Evolutionary conservation across 2,797 vertebrate genomes (phyloP), one percentile per base, ranked within the genome.

Genomic region (Sebastes iracundus): DNA sequence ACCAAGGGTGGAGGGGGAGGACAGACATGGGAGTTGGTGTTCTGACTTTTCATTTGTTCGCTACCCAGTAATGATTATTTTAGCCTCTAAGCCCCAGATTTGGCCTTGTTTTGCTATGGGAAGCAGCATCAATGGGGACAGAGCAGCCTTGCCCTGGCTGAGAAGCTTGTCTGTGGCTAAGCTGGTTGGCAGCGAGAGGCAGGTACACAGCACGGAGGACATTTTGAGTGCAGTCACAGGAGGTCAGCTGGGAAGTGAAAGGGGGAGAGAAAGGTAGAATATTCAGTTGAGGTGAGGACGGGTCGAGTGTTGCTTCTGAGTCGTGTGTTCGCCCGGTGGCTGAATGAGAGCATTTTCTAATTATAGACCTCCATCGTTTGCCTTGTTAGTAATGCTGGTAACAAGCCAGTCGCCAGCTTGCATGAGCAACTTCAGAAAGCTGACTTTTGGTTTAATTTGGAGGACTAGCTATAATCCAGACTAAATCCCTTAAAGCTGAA

Each of bases 361-460:
- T 94, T 92, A 91, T 92, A 94, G 90, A 84, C 75, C 76, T 75
- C 61, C 70, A 71, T 84, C 79, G 52, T 83, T 86, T 82, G 91
- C 83, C 84, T 88, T 91, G 91, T 92, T 93, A 88, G 82, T 85
- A 75, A 79, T 42, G 83, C 80, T 91, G 91, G 88, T 92, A 91
- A 93, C 91, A 88, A 92, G 93, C 92, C 93, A 92, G 87, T 92
- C 83, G 83, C 91, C 94, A 94, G 92, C 90, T 93, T 94, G 93
- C 93, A 95, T 95, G 94, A 95, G 95, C 94, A 94, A 95, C 93
- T 89, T 88, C 92, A 88, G 92, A 94, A 95, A 96, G 93, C 88
- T 92, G 95, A 96, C 94, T 96, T 96, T 96, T 93, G 93, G 94
- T 96, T 96, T 96, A 96, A 96, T 96, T 96, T 96, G 90, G 93